Base-by-base conservation (phyloP, 2,113 vertebrate species). In the Oreotrochilus melanogaster region DNA sequence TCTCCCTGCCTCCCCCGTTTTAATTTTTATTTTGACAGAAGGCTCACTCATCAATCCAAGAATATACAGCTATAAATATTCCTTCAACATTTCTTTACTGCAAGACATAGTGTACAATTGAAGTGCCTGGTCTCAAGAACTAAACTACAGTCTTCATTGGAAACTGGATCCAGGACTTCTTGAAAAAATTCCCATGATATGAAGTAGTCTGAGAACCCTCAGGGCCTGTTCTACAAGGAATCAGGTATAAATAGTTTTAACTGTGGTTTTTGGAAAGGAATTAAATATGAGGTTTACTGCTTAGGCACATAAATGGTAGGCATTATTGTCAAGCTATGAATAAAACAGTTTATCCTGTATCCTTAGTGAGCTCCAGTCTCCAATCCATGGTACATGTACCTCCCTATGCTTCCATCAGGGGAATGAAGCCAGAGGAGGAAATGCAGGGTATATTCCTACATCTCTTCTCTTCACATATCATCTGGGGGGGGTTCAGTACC, bases 31-130 rank as follows among this genome's bases (percentile, higher is more conserved):
- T 93, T 75, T 70, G 78, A 4, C 53, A 51, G 73, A 71, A 91
- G 70, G 47, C 28, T 94, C 39, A 56, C 67, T 47, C 48, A 53
- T 87, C 53, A 85, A 64, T 37, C 23, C 78, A 71, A 54, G 73
- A 94, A 91, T 71, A 58, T 54, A 54, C 25, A 89, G 60, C 56
- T 94, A 64, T 89, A 95, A 84, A 87, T 94, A 94, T n/a, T 81
- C 42, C 30, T 80, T 74, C 18, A 9, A 43, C 33, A 33, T 91
- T 91, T 93, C 28, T 43, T 21, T 86, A 2, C 45, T 91, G 51
- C 42, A 73, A 65, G n/a, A 33, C 33, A 18, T 30, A 42, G 30
- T 31, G 19, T 90, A 66, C 70, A 76, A 7, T 7, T 78, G n/a
- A 87, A 90, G 51, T 61, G n/a, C 42, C 30, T 58, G 57, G 73